Evolutionary conservation across 1,140 invertebrate species (phyloP), one percentile per base, ranked within the genome.

Genomic region (Planococcus citri): DNA sequence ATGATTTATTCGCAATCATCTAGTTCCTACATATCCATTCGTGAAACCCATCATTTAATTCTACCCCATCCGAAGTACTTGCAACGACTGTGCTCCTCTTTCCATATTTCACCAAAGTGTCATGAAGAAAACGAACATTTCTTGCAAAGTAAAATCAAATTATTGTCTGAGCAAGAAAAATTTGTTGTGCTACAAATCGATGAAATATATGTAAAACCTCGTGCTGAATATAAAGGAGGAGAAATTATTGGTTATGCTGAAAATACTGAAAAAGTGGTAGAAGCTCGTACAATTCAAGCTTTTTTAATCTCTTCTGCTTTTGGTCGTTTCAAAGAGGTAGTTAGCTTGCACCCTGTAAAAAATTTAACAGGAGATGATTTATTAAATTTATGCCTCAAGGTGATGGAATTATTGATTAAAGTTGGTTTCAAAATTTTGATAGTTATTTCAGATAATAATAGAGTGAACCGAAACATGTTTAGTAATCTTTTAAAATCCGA

Each of bases 181-280:
- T 20, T 3, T 17, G 24, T 67, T 14, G 27, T 67, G 6, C 12
- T 67, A 3, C 61, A 67, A 25, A 12, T 67, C 10, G 61, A 67
- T 67, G 61, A 67, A 25, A 67, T 67, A 1, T 67, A 67, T 67
- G 61, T 67, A 22, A 67, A 67, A 14, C 61, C 61, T 12, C 12
- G 27, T 21, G 14, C 27, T 6, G 14, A 22, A 27, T 67, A 67
- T 22, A 67, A 25, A 17, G 17, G 22, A 61, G 61, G 61, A 3
- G 24, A 22, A 67, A 67, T 67, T 17, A 12, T 22, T 21, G 61
- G 61, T 1, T 12, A 22, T 22, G 61, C 61, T 6, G 24, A 33
- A 33, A 33, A 33, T 33, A 33, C 3, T 33, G 3, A 6, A 33
- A n/a, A n/a, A n/a, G 29, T 12, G 1, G 1, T 25, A 67, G 12